Conservation (phyloP, 2,888 invertebrate species). For the Pyrrhosoma nymphula region DNA sequence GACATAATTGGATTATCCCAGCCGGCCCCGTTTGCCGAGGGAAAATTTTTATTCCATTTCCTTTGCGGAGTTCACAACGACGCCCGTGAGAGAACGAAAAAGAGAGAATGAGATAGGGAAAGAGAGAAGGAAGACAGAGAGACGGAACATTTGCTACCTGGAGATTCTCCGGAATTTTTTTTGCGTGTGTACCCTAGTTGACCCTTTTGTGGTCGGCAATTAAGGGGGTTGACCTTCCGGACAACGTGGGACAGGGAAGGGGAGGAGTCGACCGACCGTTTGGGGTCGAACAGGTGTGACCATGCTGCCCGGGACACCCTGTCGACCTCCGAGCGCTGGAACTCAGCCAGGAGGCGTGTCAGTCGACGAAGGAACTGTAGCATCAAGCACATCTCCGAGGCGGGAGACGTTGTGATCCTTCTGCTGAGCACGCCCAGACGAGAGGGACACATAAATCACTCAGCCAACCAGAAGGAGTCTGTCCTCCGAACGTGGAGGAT, state of each 20-base stretch:
- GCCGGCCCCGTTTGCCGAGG: not conserved
- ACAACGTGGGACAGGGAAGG: slow-evolving; percentile 30
- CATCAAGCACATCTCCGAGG: not conserved
- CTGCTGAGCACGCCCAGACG: not conserved
- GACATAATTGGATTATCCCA: slow-evolving; percentile 2
- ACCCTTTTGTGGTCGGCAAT: slow-evolving; percentile 15
- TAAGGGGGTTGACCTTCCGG: slow-evolving; percentile 31
- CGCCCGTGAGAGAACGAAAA: not conserved
- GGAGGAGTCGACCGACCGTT: not conserved
- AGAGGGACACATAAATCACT: slow-evolving; percentile 6
- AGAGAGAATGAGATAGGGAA: not conserved
- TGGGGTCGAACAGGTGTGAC: slow-evolving; percentile 30
- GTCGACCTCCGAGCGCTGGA: slow-evolving; percentile 24
- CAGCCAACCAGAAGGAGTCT: not conserved
- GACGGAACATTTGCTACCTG: not conserved
- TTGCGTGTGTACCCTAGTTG: not conserved
- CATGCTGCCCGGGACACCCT: slow-evolving; percentile 28
- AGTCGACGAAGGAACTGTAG: slow-evolving; percentile 31
- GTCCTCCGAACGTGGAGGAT: not conserved
- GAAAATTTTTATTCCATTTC: not conserved
- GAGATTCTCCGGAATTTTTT: slow-evolving; percentile 10
- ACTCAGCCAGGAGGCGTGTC: slow-evolving; percentile 24
- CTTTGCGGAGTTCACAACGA: not conserved
- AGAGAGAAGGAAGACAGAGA: not conserved
- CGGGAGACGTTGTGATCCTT: slow-evolving; percentile 19